These are phyloP conservation scores for Rhopalosiphum padi DNA, from an alignment of 1,140 invertebrate species.

Conservation along the genomic window DNA sequence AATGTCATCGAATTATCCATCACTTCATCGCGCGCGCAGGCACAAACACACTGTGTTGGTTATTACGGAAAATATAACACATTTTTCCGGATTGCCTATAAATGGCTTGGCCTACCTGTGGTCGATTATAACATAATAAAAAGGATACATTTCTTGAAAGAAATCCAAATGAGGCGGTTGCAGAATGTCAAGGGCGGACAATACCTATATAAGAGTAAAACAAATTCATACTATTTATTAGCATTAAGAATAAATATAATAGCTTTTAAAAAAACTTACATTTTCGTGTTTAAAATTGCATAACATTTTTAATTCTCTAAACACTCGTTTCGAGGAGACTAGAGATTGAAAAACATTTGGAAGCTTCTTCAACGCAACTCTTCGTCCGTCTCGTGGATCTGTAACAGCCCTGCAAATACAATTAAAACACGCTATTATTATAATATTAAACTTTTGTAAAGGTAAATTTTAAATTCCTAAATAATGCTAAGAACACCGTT, in stretches of 20 bases:
- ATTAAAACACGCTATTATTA: slow-evolving; percentile 55
- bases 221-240: slow-evolving; percentile 58
- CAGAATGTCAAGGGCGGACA: slow-evolving; percentile 93
- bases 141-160: slow-evolving; percentile 99
- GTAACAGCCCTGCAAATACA: slow-evolving; percentile 91
- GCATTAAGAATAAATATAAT: not conserved
- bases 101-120: not conserved
- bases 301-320: slow-evolving; percentile 98
- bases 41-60: not conserved
- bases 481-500: not conserved
- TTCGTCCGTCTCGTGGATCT: slow-evolving; percentile 96
- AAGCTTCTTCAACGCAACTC: slow-evolving; percentile 98
- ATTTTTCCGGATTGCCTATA: slow-evolving; percentile 46
- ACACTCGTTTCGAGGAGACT: slow-evolving; percentile 97
- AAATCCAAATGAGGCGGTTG: slow-evolving; percentile 97
- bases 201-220: slow-evolving; percentile 78
- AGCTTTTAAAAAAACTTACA: slow-evolving; percentile 71
- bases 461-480: not conserved
- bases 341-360: slow-evolving; percentile 99
- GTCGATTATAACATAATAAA: slow-evolving; percentile 63
- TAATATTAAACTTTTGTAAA: not conserved
- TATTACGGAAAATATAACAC: slow-evolving; percentile 13
- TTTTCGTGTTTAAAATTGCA: slow-evolving; percentile 99
- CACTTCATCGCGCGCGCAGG: not conserved
- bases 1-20: slow-evolving; percentile 37